These are phyloP conservation scores for Corapipo altera DNA, from an alignment of 2,113 vertebrate genomes.

Conservation along the genomic window DNA sequence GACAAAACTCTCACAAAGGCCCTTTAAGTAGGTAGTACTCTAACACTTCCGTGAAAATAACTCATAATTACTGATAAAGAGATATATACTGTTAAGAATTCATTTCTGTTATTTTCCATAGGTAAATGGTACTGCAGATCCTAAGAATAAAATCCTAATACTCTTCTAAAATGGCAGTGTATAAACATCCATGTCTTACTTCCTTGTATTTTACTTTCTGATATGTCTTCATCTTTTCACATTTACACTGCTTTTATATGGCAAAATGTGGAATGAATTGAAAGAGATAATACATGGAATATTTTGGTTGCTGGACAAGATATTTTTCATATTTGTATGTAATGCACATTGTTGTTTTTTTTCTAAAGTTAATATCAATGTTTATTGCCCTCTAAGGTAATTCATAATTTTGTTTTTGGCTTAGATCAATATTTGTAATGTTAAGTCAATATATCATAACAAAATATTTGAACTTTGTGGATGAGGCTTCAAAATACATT, in stretches of 20 bases:
- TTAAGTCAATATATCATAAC: not conserved
- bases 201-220: not conserved
- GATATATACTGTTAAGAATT: not conserved
- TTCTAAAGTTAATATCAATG: not conserved
- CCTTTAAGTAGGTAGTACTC: not conserved
- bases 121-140: not conserved
- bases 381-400: not conserved
- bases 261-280: not conserved
- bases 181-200: not conserved
- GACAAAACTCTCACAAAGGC: not conserved
- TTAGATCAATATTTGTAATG: conserved; percentile 8
- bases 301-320: not conserved
- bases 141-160: not conserved
- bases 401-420: not conserved
- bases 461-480: not conserved
- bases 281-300: not conserved
- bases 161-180: not conserved
- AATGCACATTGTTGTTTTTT: not conserved
- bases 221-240: not conserved
- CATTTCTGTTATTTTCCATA: not conserved
- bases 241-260: not conserved
- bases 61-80: not conserved
- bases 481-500: not conserved
- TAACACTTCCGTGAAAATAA: not conserved
- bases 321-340: not conserved